Evolutionary conservation across 2,113 vertebrate species (phyloP), one percentile per base, ranked within the genome.

Genomic region (Oncorhynchus masou): DNA sequence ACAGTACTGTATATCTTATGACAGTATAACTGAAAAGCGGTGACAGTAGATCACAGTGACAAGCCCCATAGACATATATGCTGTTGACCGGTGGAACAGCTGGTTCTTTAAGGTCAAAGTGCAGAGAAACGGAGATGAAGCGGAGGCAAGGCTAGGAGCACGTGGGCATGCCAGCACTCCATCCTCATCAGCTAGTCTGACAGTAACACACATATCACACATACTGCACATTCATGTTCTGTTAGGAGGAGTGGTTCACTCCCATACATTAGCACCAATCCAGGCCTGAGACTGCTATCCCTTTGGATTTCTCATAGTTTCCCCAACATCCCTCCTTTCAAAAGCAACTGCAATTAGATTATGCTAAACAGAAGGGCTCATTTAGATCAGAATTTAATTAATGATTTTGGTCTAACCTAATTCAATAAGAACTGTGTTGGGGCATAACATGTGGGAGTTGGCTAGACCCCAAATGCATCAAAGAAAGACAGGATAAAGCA

Each of bases 311-410:
- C 16, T 20, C 3, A 57, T 20, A 7, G 13, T 20, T 20, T 57
- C 54, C 54, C 19, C 20, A 57, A 4, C 3, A 57, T 20, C 54
- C 54, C 15, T 20, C 65, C 25, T 16, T 24, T 66, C 24, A 66
- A 66, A 25, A 66, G 25, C 64, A 13, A 13, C 22, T 73, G 22
- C 48, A 57, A 68, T 68, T 68, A 29, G 65, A 78, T 78, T 73
- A 78, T 13, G 1, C 34, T 8, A 39, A 75, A 48, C 65, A 49
- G 54, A 19, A 67, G 11, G 51, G 66, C 70, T 73, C 45, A 73
- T 68, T 59, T 72, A 12, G 29, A 24, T 20, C 49, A 45, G 71
- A 78, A 73, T 68, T 78, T 27, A 62, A 78, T 78, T 68, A 78
- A 78, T 22, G 73, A 65, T 45, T 59, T 78, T 65, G 25, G 24